Base-by-base conservation (phyloP, 2,888 invertebrate genomes). In the Drosophila nr. perissopoda region DNA sequence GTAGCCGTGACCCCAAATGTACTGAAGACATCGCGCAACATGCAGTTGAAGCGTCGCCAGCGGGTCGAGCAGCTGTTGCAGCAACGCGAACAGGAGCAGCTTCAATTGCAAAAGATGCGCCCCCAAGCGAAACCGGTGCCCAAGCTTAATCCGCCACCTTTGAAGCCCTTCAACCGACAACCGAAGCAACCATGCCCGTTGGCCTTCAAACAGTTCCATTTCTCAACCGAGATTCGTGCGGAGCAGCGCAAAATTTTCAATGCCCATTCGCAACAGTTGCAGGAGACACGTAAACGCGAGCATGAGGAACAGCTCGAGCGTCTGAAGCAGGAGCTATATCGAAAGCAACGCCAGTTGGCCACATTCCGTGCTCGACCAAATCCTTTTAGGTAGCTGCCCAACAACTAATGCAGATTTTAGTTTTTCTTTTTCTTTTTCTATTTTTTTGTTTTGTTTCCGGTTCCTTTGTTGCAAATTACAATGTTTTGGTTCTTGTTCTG, bases 1-100 rank as follows among this genome's bases (percentile, higher is more conserved):
- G 52, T 33, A 10, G 75, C 87, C 4, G 53, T 72, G 7, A 88
- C 88, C 2, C 87, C 87, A 11, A 88, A 91, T 42, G 91, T 91
- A 1, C 75, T 87, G 2, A 81, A 69, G 16, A 64, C 54, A 0
- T 89, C 86, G 1, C 56, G 31, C 2, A 36, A 60, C 0, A 67
- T 68, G 67, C 53, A 76, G 48, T n/a, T 25, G 4, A 88, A 66
- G 42, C 90, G 88, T 0, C 49, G 52, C 2, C 52, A 73, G n/a
- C 59, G 63, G 4, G 27, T 70, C 6, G 62, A 79, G 48, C 53
- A 82, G 27, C 1, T 46, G 31, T 25, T 36, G 27, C 63, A 57
- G 10, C 59, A 82, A 31, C 88, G 68, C 6, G 78, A 86, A 1
- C 16, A 59, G 53, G 46, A 81, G 18, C 34, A 42, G 7, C 58